Percentiles rank a stretch among this genome's conserved stretches.
Conservation (phyloP, 2,113 vertebrate species). For the Mesitornis unicolor region DNA sequence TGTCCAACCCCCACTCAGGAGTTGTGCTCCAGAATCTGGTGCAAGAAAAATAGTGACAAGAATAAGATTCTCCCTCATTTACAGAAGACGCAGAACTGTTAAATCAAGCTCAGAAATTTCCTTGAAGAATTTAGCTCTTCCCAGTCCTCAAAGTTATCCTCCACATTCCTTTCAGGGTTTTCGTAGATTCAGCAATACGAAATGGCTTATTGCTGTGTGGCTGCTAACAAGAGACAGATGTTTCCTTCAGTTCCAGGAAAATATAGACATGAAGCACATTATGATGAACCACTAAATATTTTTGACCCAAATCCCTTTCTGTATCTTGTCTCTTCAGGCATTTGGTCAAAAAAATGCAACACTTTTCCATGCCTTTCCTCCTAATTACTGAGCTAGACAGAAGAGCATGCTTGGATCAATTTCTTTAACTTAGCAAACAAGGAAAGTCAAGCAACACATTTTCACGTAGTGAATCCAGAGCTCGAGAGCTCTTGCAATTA, state of each 20-base stretch:
- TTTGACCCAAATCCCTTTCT: neutral
- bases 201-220: neutral
- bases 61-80: neutral
- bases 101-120: neutral
- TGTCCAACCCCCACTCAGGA: neutral
- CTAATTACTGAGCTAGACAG: neutral
- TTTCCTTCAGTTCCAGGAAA: slow-evolving; percentile 11
- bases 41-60: neutral
- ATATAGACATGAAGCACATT: neutral
- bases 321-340: neutral
- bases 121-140: neutral
- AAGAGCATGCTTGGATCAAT: neutral
- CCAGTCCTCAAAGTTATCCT: neutral
- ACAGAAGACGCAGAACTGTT: neutral
- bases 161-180: slow-evolving; percentile 19
- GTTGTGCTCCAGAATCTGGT: neutral
- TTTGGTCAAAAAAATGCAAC: neutral
- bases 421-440: neutral
- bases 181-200: neutral
- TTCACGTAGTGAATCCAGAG: neutral
- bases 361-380: neutral
- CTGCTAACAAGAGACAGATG: slow-evolving; percentile 51
- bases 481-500: neutral
- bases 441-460: neutral
- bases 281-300: slow-evolving; percentile 5